Base-by-base conservation (phyloP, 2,888 invertebrate species). In the Zygogramma bicolorata region DNA sequence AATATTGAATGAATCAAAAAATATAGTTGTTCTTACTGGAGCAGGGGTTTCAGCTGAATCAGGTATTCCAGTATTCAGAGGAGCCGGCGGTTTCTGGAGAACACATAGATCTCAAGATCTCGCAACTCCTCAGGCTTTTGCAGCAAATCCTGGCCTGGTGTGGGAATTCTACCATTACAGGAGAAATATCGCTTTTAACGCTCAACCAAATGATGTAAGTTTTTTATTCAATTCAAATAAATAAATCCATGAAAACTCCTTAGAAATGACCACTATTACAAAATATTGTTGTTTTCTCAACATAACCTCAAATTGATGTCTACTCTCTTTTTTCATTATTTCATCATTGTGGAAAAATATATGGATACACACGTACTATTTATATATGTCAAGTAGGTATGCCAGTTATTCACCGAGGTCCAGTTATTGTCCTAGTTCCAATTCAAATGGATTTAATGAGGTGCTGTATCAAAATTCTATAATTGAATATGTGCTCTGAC, bases 11-110 rank as follows among this genome's bases (percentile, higher is more conserved):
- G 84, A 85, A 63, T 85, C 90, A 60, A 85, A 89, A 25, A 91
- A 90, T 81, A 88, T 94, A 62, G 89, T 96, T 20, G 90, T 95
- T n/a, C 84, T 98, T 62, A 97, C 97, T 63, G 99, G 99, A 15
- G 98, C 98, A 74, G 98, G 98, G 49, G 92, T 98, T 80, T 98
- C 98, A 0, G 98, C 98, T 0, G 98, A 99, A 90, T 95, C 95
- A 75, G 96, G 96, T 60, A 93, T 97, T 76, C 96, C 96, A 7
- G 95, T 96, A 4, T 96, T 96, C 86, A 88, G 96, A 75, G 95
- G 96, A 13, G 90, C 92, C 18, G 95, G 94, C 15, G 95, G 95
- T 0, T 90, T 91, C 72, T 96, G 96, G 96, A 90, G 95, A 80
- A 93, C 90, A 79, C 93, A 94, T 85, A 89, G 90, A 76, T 92